These are phyloP conservation scores for Maniola hyperantus DNA, from an alignment of 2,888 invertebrate species.

Conservation along the genomic window DNA sequence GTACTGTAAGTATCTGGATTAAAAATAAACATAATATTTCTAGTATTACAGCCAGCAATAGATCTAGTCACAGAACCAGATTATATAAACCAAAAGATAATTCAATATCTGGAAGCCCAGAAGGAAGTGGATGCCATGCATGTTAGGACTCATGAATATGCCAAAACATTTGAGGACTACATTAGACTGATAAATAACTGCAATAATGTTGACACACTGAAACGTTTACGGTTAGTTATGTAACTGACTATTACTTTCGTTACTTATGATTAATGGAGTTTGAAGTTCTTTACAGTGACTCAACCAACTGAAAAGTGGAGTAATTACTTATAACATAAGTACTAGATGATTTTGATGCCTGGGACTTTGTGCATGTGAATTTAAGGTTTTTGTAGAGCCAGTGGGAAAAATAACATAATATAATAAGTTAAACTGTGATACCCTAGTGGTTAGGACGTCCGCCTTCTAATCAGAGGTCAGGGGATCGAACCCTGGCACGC, in stretches of 20 bases:
- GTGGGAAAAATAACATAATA: too few species aligned
- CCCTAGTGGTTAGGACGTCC: too few species aligned
- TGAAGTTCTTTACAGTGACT: conserved; percentile 20
- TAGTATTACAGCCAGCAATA: conserved; percentile 91
- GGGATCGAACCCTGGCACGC: too few species aligned
- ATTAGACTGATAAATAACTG: conserved; percentile 91
- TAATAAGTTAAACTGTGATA: too few species aligned
- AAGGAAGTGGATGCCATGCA: conserved; percentile 90
- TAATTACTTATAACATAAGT: neutral
- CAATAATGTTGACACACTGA: conserved; percentile 91
- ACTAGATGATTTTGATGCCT: neutral
- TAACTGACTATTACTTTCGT: conserved; percentile 26
- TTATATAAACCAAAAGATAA: conserved; percentile 94
- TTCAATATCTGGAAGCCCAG: conserved; percentile 91
- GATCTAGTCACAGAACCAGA: conserved; percentile 94
- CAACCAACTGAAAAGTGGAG: conserved; percentile 6
- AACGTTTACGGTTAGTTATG: conserved; percentile 86
- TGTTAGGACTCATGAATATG: conserved; percentile 91
- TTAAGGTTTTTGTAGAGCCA: neutral
- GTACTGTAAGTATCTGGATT: too few species aligned
- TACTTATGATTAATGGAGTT: conserved; percentile 41
- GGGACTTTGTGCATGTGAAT: neutral
- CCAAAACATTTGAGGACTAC: conserved; percentile 95
- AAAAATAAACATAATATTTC: conserved; percentile 38
- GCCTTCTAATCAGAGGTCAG: too few species aligned